Conservation (phyloP, 2,797 vertebrate genomes). For the Rhyacichthys aspro region DNA sequence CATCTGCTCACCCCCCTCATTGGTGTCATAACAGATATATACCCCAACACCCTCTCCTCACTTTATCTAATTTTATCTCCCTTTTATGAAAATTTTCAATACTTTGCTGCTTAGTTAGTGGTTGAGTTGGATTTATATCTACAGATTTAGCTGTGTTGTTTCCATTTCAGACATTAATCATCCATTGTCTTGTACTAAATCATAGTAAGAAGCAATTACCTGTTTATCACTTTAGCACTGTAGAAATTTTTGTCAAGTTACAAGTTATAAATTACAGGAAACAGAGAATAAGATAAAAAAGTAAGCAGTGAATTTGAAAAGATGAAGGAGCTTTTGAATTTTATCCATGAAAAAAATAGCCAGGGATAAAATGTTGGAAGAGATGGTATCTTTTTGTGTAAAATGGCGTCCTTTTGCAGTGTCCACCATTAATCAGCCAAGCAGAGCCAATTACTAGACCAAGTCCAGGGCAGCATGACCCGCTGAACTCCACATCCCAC, state of each 20-base stretch:
- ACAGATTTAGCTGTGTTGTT: slow-evolving; percentile 26
- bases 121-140: slow-evolving; percentile 32
- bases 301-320: slow-evolving; percentile 25
- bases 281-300: slow-evolving; percentile 43
- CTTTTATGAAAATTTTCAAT: slow-evolving; percentile 34
- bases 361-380: slow-evolving; percentile 45
- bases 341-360: neutral
- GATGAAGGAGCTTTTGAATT: no score
- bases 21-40: slow-evolving; percentile 63
- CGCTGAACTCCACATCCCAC: slow-evolving; percentile 62
- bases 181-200: slow-evolving; percentile 71
- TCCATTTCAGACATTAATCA: slow-evolving; percentile 68
- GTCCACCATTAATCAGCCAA: slow-evolving; percentile 79
- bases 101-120: slow-evolving; percentile 5
- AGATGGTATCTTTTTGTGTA: slow-evolving; percentile 62
- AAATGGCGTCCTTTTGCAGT: slow-evolving; percentile 76
- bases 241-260: slow-evolving; percentile 57
- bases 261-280: slow-evolving; percentile 32
- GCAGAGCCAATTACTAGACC: slow-evolving; percentile 76
- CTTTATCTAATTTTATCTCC: slow-evolving; percentile 53
- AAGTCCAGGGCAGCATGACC: slow-evolving; percentile 65
- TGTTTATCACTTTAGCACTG: slow-evolving; percentile 54
- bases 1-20: slow-evolving; percentile 74
- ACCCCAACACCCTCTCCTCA: slow-evolving; percentile 24
- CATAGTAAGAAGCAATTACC: slow-evolving; percentile 55